phyloP scores from a whole-genome alignment of 2,797 vertebrate genomes.

The Botia almorhae region DNA sequence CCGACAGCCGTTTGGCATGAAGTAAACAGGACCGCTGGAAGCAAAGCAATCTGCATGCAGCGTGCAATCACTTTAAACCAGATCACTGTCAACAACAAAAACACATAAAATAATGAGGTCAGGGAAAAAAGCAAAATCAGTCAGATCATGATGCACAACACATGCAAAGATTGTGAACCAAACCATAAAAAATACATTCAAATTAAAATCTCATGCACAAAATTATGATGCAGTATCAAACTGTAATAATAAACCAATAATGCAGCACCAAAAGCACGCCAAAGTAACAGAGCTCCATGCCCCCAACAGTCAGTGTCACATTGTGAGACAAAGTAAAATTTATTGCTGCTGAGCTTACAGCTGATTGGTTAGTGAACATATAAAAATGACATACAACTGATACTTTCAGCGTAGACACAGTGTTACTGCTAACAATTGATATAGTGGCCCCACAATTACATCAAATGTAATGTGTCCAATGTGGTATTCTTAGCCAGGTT shows the following conservation, averaged over 20 bases:
- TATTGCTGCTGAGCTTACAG: no score
- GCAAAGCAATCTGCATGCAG: constrained; percentile 69
- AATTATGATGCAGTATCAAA: not conserved
- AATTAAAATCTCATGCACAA: not conserved
- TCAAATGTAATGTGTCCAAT: not conserved
- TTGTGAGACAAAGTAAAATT: no score
- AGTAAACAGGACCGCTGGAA: constrained; percentile 68
- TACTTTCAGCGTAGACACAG: not conserved
- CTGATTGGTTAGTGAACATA: no score
- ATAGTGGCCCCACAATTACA: not conserved
- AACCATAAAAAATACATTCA: not conserved
- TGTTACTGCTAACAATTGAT: not conserved
- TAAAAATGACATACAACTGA: no score
- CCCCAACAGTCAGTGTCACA: no score
- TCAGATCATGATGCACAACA: not conserved
- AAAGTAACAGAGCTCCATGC: not conserved
- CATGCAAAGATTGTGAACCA: constrained; percentile 5
- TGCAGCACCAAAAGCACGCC: constrained; percentile 40
- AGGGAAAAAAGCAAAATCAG: constrained; percentile 55
- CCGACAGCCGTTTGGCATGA: constrained; percentile 48
- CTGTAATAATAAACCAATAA: constrained; percentile 41
- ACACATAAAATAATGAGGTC: constrained; percentile 67
- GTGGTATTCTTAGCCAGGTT: constrained; percentile 1
- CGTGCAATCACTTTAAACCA: constrained; percentile 75
- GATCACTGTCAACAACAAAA: constrained; percentile 79